A percentile compares a stretch with the other conserved stretches of the same genome.
Evolutionary conservation across 2,113 vertebrate genomes (phyloP).

Genomic region (Anarrhichthys ocellatus): DNA sequence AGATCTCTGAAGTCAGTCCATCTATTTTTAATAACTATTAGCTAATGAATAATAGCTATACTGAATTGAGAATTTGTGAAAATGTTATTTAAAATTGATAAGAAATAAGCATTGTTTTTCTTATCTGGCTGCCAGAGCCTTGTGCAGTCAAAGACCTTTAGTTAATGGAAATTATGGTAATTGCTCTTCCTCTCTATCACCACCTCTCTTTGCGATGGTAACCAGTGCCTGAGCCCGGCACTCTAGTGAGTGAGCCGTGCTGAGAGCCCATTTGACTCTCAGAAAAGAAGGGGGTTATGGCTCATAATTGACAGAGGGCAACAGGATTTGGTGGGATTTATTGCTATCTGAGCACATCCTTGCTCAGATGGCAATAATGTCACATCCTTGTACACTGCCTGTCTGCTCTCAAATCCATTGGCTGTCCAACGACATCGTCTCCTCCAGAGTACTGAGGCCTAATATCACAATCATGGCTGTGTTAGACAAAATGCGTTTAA

Average conservation of each 20-base stretch:
- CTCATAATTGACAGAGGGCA: conserved; percentile 58
- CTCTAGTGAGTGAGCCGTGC: conserved; percentile 19
- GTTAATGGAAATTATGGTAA: conserved; percentile 4
- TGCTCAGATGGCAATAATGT: conserved; percentile 26
- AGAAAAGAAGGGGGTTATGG: conserved; percentile 55
- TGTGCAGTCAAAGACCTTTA: background rate
- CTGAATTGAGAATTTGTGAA: background rate
- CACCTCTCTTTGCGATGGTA: conserved; percentile 17
- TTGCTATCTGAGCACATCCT: conserved; percentile 48
- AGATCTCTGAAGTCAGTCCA: background rate
- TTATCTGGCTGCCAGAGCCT: background rate
- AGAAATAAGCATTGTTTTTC: background rate
- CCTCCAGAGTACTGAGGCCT: conserved; percentile 14
- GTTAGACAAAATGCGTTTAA: conserved; percentile 46
- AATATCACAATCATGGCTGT: conserved; percentile 2
- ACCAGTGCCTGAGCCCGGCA: conserved; percentile 10
- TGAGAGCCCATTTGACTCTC: conserved; percentile 51
- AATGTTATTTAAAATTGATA: background rate
- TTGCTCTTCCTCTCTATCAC: conserved; percentile 11
- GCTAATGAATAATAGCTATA: background rate
- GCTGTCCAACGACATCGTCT: conserved; percentile 28
- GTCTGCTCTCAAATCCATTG: conserved; percentile 25
- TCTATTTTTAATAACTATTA: background rate
- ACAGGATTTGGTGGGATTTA: conserved; percentile 62
- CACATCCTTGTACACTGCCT: conserved; percentile 8